phyloP scores from a whole-genome alignment of 2,113 vertebrate species.

The Brachyistius frenatus region DNA sequence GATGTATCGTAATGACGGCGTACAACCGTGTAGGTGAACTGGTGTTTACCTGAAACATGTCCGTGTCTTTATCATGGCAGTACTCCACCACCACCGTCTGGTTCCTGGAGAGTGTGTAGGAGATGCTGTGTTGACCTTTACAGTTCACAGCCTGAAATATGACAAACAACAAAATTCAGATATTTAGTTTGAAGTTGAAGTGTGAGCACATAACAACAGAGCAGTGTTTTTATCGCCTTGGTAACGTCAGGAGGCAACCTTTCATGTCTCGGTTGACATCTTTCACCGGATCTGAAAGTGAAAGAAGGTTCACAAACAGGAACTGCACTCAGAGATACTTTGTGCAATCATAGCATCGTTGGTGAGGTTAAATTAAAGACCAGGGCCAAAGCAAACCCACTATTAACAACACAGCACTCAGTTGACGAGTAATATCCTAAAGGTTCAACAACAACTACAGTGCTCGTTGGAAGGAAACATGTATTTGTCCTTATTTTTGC shows the following conservation, averaged over 20 bases:
- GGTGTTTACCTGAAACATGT: conserved; percentile 97
- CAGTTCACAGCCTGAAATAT: conserved; percentile 92
- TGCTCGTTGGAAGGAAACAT: background rate
- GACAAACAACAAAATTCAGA: conserved; percentile 19
- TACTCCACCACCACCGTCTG: conserved; percentile 99
- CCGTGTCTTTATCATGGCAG: conserved; percentile 95
- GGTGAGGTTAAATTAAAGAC: conserved; percentile 26
- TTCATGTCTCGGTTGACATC: conserved; percentile 29
- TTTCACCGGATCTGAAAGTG: conserved; percentile 13
- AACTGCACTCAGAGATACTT: background rate
- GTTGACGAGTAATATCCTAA: background rate
- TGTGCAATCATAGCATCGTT: background rate
- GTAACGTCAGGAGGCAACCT: conserved; percentile 8
- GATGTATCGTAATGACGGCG: no score
- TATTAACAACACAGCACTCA: conserved; percentile 3
- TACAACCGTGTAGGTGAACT: background rate
- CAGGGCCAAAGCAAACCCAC: background rate
- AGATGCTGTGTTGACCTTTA: conserved; percentile 98
- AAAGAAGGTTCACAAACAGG: conserved; percentile 19
- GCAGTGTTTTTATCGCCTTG: background rate
- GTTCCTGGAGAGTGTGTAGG: conserved; percentile 95
- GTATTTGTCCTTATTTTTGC: background rate
- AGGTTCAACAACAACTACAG: conserved; percentile 4
- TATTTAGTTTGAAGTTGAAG: background rate
- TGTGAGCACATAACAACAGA: background rate